Conservation (phyloP, 1,140 invertebrate genomes). For the Drosophila albomicans region DNA sequence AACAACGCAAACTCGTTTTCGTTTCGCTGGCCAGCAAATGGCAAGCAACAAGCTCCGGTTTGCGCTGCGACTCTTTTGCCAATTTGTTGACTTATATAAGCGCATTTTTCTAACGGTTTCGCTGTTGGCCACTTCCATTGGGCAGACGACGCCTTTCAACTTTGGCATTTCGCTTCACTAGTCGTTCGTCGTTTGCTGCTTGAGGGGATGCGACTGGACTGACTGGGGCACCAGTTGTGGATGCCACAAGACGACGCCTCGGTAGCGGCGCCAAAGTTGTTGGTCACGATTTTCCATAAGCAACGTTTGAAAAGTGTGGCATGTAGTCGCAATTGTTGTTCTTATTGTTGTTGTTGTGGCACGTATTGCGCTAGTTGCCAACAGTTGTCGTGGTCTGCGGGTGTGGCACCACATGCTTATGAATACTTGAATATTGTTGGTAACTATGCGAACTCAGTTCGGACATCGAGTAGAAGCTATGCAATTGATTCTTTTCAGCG, state of each 20-base stretch:
- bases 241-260: conserved; percentile 10
- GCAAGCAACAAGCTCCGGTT: conserved; percentile 53
- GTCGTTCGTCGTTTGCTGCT: too few species aligned
- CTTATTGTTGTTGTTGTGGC: conserved; percentile 32
- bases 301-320: conserved; percentile 62
- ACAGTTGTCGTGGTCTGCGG: conserved; percentile 37
- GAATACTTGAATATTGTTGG: conserved; percentile 9
- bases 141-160: conserved; percentile 67
- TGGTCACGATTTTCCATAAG: conserved; percentile 48
- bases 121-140: conserved; percentile 8
- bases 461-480: conserved; percentile 22
- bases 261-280: conserved; percentile 44
- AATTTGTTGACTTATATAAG: conserved; percentile 70
- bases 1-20: conserved; percentile 71
- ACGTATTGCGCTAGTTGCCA: conserved; percentile 47
- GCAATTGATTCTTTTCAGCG: conserved; percentile 9
- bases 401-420: conserved; percentile 39
- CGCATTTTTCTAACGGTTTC: conserved; percentile 48
- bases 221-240: conserved; percentile 30
- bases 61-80: conserved; percentile 23
- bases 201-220: conserved; percentile 41
- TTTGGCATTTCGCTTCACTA: conserved; percentile 63
- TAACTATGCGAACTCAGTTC: conserved; percentile 19
- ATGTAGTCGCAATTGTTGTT: conserved; percentile 36
- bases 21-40: conserved; percentile 55